These are phyloP conservation scores for Trachythela sp. DNA, from an alignment of 64 coral and sea anemone species.

Conservation along the genomic window DNA sequence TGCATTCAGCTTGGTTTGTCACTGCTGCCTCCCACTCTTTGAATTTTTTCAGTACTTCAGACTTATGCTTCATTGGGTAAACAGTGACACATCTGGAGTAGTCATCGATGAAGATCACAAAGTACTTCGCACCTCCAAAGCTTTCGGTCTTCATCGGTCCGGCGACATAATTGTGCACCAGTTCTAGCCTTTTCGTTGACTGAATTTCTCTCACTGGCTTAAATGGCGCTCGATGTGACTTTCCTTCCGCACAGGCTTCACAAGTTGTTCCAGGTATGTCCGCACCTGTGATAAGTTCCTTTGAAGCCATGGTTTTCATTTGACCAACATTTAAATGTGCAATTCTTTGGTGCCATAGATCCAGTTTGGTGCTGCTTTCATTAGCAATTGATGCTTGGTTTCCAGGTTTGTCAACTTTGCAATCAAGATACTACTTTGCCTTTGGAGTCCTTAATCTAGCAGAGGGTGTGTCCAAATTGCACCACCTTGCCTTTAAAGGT, in stretches of 20 bases:
- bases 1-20: slow-evolving; percentile 3
- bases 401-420: background rate
- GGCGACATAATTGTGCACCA: slow-evolving; percentile 10
- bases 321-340: slow-evolving; percentile 14
- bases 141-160: slow-evolving; percentile 27
- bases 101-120: background rate
- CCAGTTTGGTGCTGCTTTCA: background rate
- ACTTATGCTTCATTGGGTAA: slow-evolving; percentile 2
- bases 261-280: slow-evolving; percentile 13
- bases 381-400: background rate
- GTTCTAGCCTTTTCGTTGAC: slow-evolving; percentile 17
- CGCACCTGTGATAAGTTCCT: background rate
- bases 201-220: slow-evolving; percentile 26
- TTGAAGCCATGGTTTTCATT: slow-evolving; percentile 19
- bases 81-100: slow-evolving; percentile 14
- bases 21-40: slow-evolving; percentile 13
- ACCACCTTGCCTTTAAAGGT: background rate
- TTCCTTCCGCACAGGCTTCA: slow-evolving; percentile 10
- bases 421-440: background rate
- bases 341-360: slow-evolving; percentile 6
- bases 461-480: slow-evolving; percentile 5
- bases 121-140: slow-evolving; percentile 1
- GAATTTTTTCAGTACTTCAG: slow-evolving; percentile 10
- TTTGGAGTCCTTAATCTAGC: slow-evolving; percentile 3
- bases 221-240: slow-evolving; percentile 13